phyloP scores from a whole-genome alignment of 1,140 invertebrate species.

The Macrobrachium rosenbergii region DNA sequence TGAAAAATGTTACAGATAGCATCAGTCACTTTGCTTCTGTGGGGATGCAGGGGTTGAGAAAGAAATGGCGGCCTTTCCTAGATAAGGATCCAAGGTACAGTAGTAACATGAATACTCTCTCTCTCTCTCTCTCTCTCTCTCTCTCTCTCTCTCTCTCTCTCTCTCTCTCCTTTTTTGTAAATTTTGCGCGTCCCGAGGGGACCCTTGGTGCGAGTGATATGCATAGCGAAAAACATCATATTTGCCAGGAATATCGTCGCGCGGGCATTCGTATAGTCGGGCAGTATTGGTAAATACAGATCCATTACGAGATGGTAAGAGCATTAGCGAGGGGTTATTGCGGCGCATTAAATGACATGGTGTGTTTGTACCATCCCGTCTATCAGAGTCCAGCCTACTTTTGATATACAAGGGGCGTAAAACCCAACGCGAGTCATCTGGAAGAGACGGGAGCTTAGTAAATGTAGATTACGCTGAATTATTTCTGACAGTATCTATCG shows the following conservation, averaged over 20 bases:
- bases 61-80: not conserved
- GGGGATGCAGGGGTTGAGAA: not conserved
- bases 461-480: constrained; percentile 16
- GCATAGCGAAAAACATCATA: not conserved
- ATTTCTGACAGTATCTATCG: constrained; percentile 32
- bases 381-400: not conserved
- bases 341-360: not conserved
- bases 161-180: not conserved
- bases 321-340: too few relatives aligned
- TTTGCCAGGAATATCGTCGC: not conserved
- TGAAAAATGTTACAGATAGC: too few relatives aligned
- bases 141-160: constrained; percentile 14
- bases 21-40: not conserved
- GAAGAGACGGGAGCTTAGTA: constrained; percentile 19
- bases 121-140: constrained; percentile 30
- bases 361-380: constrained; percentile 12
- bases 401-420: constrained; percentile 18
- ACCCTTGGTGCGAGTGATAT: not conserved
- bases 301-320: too few relatives aligned
- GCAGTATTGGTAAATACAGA: too few relatives aligned
- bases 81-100: not conserved
- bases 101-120: not conserved
- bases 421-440: not conserved
- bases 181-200: not conserved
- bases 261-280: too few relatives aligned